Percentiles rank a stretch among this genome's conserved stretches.
phyloP scores from a whole-genome alignment of 2,888 invertebrate genomes.

The Cantharis flavilabris region DNA sequence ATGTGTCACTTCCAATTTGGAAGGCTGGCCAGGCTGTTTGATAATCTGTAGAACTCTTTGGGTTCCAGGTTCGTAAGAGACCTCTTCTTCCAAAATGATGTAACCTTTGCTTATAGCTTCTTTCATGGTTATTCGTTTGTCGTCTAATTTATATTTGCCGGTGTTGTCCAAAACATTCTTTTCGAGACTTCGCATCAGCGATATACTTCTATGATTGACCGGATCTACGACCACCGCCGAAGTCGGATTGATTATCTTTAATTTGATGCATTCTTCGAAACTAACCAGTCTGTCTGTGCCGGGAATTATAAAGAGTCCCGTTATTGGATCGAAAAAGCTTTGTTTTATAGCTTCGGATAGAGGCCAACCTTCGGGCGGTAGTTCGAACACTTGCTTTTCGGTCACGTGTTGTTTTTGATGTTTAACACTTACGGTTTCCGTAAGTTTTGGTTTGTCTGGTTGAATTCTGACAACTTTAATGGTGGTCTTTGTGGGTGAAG shows the following conservation, averaged over 20 bases:
- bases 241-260: constrained; percentile 82
- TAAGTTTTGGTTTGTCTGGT: constrained; percentile 29
- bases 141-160: constrained; percentile 71
- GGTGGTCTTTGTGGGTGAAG: constrained; percentile 32
- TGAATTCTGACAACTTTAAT: constrained; percentile 33
- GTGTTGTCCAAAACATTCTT: constrained; percentile 77
- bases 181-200: constrained; percentile 74
- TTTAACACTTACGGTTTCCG: constrained; percentile 11
- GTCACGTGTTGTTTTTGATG: not conserved
- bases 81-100: constrained; percentile 64
- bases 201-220: constrained; percentile 68
- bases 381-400: constrained; percentile 73
- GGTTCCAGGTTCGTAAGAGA: constrained; percentile 57
- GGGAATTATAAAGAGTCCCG: constrained; percentile 84
- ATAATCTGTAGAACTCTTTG: constrained; percentile 74
- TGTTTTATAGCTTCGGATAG: constrained; percentile 82
- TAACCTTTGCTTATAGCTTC: constrained; percentile 71
- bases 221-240: constrained; percentile 85
- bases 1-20: constrained; percentile 72
- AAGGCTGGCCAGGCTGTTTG: constrained; percentile 71
- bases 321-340: constrained; percentile 79
- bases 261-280: constrained; percentile 84
- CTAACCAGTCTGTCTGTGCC: constrained; percentile 83
- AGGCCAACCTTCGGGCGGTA: constrained; percentile 84
- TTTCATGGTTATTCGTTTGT: constrained; percentile 68